These are phyloP conservation scores for Eurypyga helias DNA, from an alignment of 2,113 vertebrate genomes.

Conservation along the genomic window DNA sequence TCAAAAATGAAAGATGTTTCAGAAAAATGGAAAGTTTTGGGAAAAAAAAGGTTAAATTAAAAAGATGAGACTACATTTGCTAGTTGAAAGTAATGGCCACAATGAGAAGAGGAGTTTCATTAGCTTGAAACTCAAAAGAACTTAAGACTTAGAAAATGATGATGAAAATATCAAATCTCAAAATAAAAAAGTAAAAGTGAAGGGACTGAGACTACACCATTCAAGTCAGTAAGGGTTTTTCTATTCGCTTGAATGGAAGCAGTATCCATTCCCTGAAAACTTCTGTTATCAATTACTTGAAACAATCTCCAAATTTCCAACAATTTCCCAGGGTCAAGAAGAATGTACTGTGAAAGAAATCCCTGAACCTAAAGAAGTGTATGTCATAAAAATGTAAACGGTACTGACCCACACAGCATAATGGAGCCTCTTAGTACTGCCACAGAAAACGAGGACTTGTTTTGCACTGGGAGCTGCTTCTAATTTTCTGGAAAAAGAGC, in stretches of 20 bases:
- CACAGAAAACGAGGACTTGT: neutral
- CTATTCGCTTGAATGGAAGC: neutral
- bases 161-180: neutral
- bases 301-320: neutral
- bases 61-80: neutral
- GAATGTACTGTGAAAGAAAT: slow-evolving; percentile 20
- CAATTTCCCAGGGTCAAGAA: neutral
- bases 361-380: neutral
- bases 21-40: neutral
- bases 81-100: neutral
- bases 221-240: neutral
- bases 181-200: neutral
- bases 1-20: neutral
- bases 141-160: neutral
- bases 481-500: neutral
- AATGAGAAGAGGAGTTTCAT: neutral
- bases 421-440: neutral
- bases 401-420: neutral
- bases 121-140: neutral
- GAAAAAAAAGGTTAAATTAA: neutral
- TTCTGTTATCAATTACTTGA: slow-evolving; percentile 35
- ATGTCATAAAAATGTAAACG: neutral
- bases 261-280: neutral
- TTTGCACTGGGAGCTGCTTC: slow-evolving; percentile 24
- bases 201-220: neutral